Conservation (phyloP, 2,888 invertebrate species). For the Drosophila paramelanica region DNA sequence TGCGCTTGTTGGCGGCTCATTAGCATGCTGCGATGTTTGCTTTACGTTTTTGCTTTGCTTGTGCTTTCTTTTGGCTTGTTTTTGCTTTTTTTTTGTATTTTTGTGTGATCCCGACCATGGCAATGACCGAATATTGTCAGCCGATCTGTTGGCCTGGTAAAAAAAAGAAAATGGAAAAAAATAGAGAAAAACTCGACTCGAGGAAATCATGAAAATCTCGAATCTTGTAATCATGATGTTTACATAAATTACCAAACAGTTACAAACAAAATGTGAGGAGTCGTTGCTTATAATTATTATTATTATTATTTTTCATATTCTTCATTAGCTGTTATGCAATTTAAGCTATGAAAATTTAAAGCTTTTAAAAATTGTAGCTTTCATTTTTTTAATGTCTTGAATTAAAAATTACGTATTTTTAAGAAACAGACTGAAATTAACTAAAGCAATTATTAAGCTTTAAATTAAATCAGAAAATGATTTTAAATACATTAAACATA, state of each 20-base stretch:
- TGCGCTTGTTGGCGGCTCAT: conserved; percentile 64
- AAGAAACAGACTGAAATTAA: too few species aligned
- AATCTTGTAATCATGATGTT: conserved; percentile 18
- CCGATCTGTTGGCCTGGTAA: conserved; percentile 30
- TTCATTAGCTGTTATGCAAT: too few species aligned
- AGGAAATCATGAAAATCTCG: conserved; percentile 29
- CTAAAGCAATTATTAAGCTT: too few species aligned
- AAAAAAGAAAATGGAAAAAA: neutral
- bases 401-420: too few species aligned
- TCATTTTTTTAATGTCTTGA: too few species aligned
- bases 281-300: neutral
- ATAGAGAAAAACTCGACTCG: conserved; percentile 18
- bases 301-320: too few species aligned
- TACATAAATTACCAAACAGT: conserved; percentile 17
- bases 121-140: conserved; percentile 73
- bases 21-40: conserved; percentile 67
- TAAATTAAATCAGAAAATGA: too few species aligned
- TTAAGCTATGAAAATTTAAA: too few species aligned
- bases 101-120: conserved; percentile 56
- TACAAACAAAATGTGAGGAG: conserved; percentile 1
- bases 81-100: conserved; percentile 1
- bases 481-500: too few species aligned
- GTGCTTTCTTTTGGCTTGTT: conserved; percentile 24
- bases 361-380: too few species aligned
- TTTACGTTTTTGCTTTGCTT: conserved; percentile 43